Evolutionary conservation across 2,113 vertebrate species (phyloP).

Genomic region (Chlorocebus sabaeus): DNA sequence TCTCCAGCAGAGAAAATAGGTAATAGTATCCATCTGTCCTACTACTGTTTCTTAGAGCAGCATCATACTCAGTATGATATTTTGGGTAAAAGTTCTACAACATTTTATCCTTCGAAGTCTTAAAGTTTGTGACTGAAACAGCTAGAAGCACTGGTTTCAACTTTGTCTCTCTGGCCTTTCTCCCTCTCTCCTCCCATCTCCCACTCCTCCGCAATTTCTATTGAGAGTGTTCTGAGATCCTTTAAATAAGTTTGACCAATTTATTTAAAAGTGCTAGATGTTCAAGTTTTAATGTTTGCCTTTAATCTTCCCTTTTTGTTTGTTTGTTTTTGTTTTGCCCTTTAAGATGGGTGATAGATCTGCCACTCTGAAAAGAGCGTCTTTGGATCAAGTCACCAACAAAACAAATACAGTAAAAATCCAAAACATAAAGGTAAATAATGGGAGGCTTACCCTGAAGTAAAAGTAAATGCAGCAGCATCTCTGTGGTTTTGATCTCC

Average conservation of each 20-base stretch:
- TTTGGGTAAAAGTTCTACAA: background rate
- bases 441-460: constrained; percentile 10
- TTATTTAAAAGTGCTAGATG: constrained; percentile 3
- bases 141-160: background rate
- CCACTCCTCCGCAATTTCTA: background rate
- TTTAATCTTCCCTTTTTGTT: constrained; percentile 24
- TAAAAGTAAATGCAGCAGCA: background rate
- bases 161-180: background rate
- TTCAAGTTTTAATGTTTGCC: constrained; percentile 37
- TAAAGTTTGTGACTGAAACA: constrained; percentile 1
- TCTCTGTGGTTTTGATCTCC: background rate
- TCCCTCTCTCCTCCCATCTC: background rate
- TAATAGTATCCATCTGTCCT: constrained; percentile 4
- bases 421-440: constrained; percentile 72
- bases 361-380: constrained; percentile 73
- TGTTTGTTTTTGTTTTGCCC: background rate
- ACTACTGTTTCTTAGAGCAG: background rate
- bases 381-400: constrained; percentile 72
- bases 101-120: background rate
- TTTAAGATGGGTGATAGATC: constrained; percentile 76
- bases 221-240: background rate
- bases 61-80: background rate
- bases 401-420: constrained; percentile 71
- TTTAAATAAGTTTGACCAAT: background rate
- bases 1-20: constrained; percentile 9